Conservation (phyloP, 2,888 invertebrate genomes). For the Toxonevra muliebris region DNA sequence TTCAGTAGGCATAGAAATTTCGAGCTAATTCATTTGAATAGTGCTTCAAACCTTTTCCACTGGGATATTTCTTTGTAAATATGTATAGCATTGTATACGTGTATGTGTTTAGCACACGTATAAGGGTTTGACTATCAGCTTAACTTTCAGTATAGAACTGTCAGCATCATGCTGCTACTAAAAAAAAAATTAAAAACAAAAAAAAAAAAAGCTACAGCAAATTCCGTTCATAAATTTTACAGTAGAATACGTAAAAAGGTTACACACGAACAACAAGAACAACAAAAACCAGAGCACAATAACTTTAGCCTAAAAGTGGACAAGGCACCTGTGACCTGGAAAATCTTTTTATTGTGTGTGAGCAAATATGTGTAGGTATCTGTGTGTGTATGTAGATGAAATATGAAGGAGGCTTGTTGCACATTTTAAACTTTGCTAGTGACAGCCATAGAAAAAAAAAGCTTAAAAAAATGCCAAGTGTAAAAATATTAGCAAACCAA, state of each 20-base stretch:
- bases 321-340: slow-evolving; percentile 38
- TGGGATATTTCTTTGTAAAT: too few species aligned
- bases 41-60: too few species aligned
- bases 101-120: slow-evolving; percentile 9
- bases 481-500: slow-evolving; percentile 13
- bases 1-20: too few species aligned
- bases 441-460: slow-evolving; percentile 1
- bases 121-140: slow-evolving; percentile 21
- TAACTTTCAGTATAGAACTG: slow-evolving; percentile 15
- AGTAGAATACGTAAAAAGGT: slow-evolving; percentile 19
- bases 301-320: slow-evolving; percentile 34
- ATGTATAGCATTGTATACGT: not conserved
- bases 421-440: slow-evolving; percentile 21
- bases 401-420: slow-evolving; percentile 1
- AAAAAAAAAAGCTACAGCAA: not conserved
- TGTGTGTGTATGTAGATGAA: not conserved
- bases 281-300: not conserved
- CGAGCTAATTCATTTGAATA: too few species aligned
- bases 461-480: not conserved
- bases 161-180: slow-evolving; percentile 27
- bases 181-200: not conserved
- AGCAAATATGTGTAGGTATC: not conserved
- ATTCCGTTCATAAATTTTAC: slow-evolving; percentile 37
- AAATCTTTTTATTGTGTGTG: slow-evolving; percentile 3
- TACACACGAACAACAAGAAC: too few species aligned